Base-by-base conservation (phyloP, 2,797 vertebrate species). In the Danio tinwini region DNA sequence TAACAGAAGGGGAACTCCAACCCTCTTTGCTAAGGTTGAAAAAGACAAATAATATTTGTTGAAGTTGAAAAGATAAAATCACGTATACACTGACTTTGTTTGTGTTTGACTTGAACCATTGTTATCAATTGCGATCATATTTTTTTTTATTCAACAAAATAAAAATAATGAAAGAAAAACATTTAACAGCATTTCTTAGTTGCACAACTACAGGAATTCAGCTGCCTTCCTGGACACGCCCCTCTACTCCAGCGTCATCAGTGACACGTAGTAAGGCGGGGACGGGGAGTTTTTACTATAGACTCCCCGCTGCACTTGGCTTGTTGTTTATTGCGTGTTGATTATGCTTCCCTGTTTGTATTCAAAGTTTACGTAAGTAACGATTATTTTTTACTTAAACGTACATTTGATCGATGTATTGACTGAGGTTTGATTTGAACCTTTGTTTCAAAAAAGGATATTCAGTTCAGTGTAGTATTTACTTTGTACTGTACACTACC, bases 331-430 rank as follows among this genome's bases (percentile, higher is more conserved):
- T 9, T 16, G 4, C 3, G 4, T 4, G 29, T 29, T 29, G 17
- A 55, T 13, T 3, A 55, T 44, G 47, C 13, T 13, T 52, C 45
- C 3, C n/a, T 8, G 45, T 50, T 44, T 53, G 42, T 67, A 78
- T 9, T 44, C 1, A 10, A 21, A 10, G 7, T 53, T n/a, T n/a
- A 52, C 37, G 76, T 71, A 52, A 78, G 76, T 78, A 71, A 71
- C 14, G 6, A 50, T 14, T 53, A 7, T 62, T 62, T 45, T 78
- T 71, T 0, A 61, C 0, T 52, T 0, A 21, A 70, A 40, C 21
- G 44, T 61, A 61, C 21, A 37, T 5, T 49, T 2, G 42, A n/a
- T 7, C 13, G 11, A 4, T 17, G 13, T 7, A 47, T 64, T 7
- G 5, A n/a, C 2, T 13, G 3, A 19, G 37, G 17, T 47, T 47